A percentile compares a stretch with the other conserved stretches of the same genome.
Evolutionary conservation across 2,888 invertebrate genomes (phyloP).

Genomic region (Drosophila lutescens): DNA sequence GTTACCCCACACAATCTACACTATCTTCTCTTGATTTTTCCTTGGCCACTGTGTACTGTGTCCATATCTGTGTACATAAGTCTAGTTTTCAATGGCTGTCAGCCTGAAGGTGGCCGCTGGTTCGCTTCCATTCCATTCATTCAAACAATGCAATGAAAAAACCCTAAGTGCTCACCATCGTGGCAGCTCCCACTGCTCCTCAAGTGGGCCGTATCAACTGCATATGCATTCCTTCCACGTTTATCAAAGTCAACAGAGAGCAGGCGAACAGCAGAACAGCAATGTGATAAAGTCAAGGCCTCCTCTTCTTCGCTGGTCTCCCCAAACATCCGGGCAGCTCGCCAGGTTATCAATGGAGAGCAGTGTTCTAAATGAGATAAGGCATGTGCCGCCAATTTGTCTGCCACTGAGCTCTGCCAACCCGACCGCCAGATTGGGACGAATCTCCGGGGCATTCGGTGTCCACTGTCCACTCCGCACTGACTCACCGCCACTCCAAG

Average conservation of each 20-base stretch:
- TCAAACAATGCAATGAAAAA: background rate
- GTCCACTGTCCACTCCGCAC: background rate
- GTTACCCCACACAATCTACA: background rate
- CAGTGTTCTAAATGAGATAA: constrained; percentile 13
- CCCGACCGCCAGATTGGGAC: background rate
- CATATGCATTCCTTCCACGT: constrained; percentile 43
- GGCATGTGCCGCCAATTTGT: constrained; percentile 7
- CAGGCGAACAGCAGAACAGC: background rate
- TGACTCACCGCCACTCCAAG: constrained; percentile 11
- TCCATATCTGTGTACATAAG: background rate
- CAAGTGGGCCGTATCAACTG: constrained; percentile 51
- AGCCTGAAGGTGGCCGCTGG: constrained; percentile 3
- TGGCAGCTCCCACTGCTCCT: constrained; percentile 45
- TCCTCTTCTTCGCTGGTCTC: background rate
- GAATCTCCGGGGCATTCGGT: background rate
- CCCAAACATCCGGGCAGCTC: background rate
- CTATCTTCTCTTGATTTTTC: background rate
- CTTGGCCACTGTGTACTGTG: background rate
- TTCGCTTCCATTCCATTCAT: background rate
- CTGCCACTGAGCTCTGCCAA: background rate
- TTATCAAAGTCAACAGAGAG: constrained; percentile 57
- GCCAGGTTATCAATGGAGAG: constrained; percentile 21
- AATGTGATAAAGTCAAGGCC: constrained; percentile 51
- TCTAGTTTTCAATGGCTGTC: background rate
- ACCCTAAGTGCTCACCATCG: constrained; percentile 14